phyloP scores from a whole-genome alignment of 2,797 vertebrate species.

The Balearica regulorum region DNA sequence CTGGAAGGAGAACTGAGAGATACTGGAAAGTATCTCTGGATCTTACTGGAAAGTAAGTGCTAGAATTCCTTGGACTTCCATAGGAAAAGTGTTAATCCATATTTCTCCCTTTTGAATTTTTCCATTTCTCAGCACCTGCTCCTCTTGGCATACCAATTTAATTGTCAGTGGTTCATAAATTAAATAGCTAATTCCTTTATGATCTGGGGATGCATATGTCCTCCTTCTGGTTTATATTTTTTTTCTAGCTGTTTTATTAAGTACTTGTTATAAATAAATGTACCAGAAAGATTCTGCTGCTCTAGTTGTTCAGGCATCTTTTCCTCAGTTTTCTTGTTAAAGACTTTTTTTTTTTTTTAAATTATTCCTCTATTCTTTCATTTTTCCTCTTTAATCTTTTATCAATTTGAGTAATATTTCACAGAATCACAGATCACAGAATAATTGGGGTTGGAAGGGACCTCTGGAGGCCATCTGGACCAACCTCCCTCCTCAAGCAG shows the following conservation, averaged over 20 bases:
- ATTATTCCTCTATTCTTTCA: neutral
- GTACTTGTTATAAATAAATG: constrained; percentile 29
- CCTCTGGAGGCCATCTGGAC: neutral
- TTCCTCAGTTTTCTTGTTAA: neutral
- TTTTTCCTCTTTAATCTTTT: neutral
- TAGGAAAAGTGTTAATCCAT: neutral
- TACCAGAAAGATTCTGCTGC: neutral
- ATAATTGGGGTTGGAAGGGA: neutral
- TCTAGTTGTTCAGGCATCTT: neutral
- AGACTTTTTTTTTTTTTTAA: neutral
- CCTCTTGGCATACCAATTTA: neutral
- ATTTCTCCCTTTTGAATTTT: neutral
- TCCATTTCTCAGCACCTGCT: neutral
- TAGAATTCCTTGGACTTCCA: neutral
- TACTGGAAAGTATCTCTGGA: neutral
- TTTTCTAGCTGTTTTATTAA: constrained; percentile 23
- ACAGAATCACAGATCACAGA: neutral
- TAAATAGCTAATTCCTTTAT: constrained; percentile 2
- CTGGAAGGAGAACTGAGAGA: neutral
- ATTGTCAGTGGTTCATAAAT: neutral
- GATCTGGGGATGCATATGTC: neutral
- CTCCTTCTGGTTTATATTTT: neutral
- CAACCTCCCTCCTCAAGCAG: neutral
- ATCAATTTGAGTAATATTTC: neutral
- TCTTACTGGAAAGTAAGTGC: neutral